phyloP scores from a whole-genome alignment of 1,140 invertebrate species.

The Chironomus striatipennis region DNA sequence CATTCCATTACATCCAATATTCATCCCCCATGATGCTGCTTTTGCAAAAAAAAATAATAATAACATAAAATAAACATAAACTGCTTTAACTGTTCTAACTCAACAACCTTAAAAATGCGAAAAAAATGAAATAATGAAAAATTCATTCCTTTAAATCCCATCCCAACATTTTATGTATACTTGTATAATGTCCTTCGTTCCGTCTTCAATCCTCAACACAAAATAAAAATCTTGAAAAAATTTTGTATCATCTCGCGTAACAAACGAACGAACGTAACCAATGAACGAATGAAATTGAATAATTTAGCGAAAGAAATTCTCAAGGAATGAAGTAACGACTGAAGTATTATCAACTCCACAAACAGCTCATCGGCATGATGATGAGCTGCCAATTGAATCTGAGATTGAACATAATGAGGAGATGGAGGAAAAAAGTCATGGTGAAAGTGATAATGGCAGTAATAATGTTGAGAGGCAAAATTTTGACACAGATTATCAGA shows the following conservation, averaged over 20 bases:
- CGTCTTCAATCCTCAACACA: too few relatives aligned
- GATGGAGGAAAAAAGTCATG: background rate
- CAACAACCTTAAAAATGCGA: background rate
- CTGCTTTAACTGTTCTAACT: conserved; percentile 12
- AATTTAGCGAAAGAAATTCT: background rate
- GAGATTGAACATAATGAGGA: background rate
- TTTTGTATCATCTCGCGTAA: background rate
- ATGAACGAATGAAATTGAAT: background rate
- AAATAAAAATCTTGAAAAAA: too few relatives aligned
- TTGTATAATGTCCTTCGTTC: background rate
- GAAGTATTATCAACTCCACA: background rate
- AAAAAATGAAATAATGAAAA: background rate
- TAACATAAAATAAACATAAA: conserved; percentile 12
- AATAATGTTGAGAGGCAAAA: conserved; percentile 13
- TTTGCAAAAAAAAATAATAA: too few relatives aligned
- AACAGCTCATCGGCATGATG: background rate
- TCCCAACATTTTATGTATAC: background rate
- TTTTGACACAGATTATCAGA: conserved; percentile 25
- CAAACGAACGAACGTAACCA: background rate
- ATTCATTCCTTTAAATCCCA: background rate
- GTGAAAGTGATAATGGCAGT: background rate
- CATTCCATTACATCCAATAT: background rate
- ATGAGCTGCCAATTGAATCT: background rate
- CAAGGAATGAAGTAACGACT: background rate
- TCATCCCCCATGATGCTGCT: conserved; percentile 10